phyloP scores from a whole-genome alignment of 1,140 invertebrate genomes.

The Macrobrachium rosenbergii region DNA sequence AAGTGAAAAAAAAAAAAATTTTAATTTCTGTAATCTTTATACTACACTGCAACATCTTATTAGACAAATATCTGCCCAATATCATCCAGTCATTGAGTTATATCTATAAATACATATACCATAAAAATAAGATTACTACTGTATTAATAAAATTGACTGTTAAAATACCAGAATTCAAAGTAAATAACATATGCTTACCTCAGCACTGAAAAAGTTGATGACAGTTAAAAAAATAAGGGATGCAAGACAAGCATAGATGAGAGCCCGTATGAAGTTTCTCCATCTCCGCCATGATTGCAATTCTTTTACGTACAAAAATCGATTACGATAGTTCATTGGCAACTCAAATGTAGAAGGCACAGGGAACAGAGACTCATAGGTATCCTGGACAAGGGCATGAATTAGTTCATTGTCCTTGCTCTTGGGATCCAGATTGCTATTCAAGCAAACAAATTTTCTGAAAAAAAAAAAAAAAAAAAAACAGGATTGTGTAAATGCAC shows the following conservation, averaged over 20 bases:
- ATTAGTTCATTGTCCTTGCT: slow-evolving; percentile 79
- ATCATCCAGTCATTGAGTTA: too few species aligned
- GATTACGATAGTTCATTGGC: slow-evolving; percentile 79
- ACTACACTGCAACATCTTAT: too few species aligned
- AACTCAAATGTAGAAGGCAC: slow-evolving; percentile 83
- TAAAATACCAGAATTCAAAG: too few species aligned
- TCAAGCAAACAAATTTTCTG: slow-evolving; percentile 87
- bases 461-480: neutral
- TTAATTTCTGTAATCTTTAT: too few species aligned
- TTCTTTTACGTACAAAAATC: slow-evolving; percentile 78
- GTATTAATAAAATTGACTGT: too few species aligned
- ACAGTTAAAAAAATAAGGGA: slow-evolving; percentile 39
- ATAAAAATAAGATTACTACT: too few species aligned
- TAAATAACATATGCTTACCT: slow-evolving; percentile 15
- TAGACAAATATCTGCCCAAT: too few species aligned
- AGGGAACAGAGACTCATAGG: slow-evolving; percentile 84
- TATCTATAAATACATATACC: too few species aligned
- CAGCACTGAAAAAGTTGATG: slow-evolving; percentile 51
- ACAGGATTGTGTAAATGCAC: too few species aligned
- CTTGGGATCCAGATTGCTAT: slow-evolving; percentile 82
- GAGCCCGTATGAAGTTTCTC: slow-evolving; percentile 61
- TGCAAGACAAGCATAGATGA: slow-evolving; percentile 48
- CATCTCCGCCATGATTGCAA: slow-evolving; percentile 75
- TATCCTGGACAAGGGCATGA: slow-evolving; percentile 80
- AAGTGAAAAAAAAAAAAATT: too few species aligned